Percentiles rank a stretch among this genome's conserved stretches.
Evolutionary conservation across 2,888 invertebrate genomes (phyloP).

Genomic region (Archips xylosteana): DNA sequence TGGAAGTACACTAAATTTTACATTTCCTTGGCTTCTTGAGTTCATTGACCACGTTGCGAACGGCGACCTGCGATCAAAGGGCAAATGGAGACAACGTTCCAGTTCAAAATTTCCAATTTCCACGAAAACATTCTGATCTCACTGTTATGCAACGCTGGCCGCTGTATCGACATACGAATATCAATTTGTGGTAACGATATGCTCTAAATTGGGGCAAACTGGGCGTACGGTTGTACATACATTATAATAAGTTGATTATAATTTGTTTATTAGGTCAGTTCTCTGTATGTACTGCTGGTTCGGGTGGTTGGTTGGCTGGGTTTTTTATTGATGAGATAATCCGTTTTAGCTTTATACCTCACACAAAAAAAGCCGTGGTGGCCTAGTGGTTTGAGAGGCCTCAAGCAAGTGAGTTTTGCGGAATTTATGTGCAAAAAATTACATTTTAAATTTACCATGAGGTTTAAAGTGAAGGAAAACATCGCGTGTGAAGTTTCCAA

Average conservation of each 20-base stretch:
- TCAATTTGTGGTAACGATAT: constrained; percentile 50
- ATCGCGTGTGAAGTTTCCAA: too few species aligned
- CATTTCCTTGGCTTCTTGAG: neutral
- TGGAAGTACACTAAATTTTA: neutral
- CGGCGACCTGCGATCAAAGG: neutral
- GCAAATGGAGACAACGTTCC: neutral
- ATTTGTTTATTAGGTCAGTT: constrained; percentile 24
- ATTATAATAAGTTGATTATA: constrained; percentile 12
- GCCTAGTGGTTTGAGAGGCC: too few species aligned
- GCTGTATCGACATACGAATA: constrained; percentile 47
- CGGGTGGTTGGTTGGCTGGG: too few species aligned
- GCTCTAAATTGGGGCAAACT: constrained; percentile 44
- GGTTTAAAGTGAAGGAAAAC: too few species aligned
- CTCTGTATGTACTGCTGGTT: neutral
- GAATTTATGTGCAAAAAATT: too few species aligned
- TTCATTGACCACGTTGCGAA: neutral
- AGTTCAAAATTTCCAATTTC: constrained; percentile 9
- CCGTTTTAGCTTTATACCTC: neutral
- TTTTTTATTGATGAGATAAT: neutral
- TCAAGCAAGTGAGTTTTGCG: too few species aligned
- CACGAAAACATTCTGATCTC: constrained; percentile 15
- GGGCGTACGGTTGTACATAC: constrained; percentile 11
- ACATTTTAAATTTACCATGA: too few species aligned
- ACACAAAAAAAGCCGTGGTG: too few species aligned
- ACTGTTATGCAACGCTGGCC: constrained; percentile 15